These are phyloP conservation scores for Hofmannophila pseudospretella DNA, from an alignment of 2,888 invertebrate species.

Conservation along the genomic window DNA sequence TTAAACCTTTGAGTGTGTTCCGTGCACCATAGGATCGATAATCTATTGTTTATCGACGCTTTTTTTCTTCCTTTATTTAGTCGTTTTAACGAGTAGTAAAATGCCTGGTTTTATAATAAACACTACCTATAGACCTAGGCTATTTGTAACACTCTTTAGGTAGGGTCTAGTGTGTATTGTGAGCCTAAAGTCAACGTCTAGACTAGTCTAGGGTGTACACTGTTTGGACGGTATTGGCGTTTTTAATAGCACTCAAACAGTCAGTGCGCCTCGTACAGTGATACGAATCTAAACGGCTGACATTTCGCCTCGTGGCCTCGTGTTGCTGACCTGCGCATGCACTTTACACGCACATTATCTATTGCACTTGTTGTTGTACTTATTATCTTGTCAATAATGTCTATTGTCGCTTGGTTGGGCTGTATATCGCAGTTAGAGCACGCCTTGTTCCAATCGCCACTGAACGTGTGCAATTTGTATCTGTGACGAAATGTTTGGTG, in stretches of 20 bases:
- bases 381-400: conserved; percentile 25
- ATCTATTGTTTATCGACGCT: too few species aligned
- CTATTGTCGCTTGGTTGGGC: conserved; percentile 16
- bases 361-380: conserved; percentile 22
- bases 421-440: conserved; percentile 23
- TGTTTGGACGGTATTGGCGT: too few species aligned
- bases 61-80: too few species aligned
- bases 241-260: conserved; percentile 12
- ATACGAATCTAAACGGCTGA: conserved; percentile 59
- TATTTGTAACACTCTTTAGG: too few species aligned
- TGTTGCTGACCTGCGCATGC: conserved; percentile 49
- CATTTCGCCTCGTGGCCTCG: conserved; percentile 67
- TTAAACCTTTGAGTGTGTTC: too few species aligned
- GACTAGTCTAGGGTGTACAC: too few species aligned
- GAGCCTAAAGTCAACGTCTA: too few species aligned
- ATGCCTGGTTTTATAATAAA: too few species aligned
- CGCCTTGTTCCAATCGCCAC: conserved; percentile 41
- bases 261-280: conserved; percentile 27
- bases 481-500: conserved; percentile 5
- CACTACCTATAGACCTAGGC: too few species aligned
- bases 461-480: conserved; percentile 46
- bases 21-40: too few species aligned
- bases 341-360: conserved; percentile 30
- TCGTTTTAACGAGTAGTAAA: too few species aligned
- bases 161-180: too few species aligned